phyloP scores from a whole-genome alignment of 2,113 vertebrate species.

The Galeopterus variegatus region DNA sequence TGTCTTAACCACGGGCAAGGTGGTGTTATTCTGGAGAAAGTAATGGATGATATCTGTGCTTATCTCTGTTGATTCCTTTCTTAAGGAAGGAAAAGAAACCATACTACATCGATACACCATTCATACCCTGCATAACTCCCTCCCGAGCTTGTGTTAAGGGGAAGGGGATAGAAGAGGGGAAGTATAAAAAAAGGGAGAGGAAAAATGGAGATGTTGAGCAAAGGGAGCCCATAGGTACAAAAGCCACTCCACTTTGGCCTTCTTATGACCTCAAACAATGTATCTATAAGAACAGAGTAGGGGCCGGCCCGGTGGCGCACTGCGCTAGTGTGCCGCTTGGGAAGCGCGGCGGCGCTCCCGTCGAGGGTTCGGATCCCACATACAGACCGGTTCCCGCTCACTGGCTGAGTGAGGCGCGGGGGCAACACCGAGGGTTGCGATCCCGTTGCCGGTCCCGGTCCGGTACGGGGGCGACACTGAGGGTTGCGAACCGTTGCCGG shows the following conservation, averaged over 20 bases:
- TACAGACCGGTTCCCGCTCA: too few relatives aligned
- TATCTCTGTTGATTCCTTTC: not conserved
- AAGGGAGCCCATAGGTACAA: not conserved
- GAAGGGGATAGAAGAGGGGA: not conserved
- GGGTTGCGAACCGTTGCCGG: too few relatives aligned
- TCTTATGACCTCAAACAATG: not conserved
- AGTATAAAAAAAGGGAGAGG: not conserved
- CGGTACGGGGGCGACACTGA: too few relatives aligned
- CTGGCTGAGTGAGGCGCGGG: too few relatives aligned
- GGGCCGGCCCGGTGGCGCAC: too few relatives aligned
- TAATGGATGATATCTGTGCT: fast-evolving
- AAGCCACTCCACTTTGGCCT: not conserved
- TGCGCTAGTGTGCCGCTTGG: too few relatives aligned
- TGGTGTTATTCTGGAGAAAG: not conserved
- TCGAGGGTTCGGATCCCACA: too few relatives aligned
- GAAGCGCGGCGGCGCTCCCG: too few relatives aligned
- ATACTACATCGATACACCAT: not conserved
- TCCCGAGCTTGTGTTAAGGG: not conserved
- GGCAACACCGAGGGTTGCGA: too few relatives aligned
- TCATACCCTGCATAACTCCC: fast-evolving
- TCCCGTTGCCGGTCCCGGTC: too few relatives aligned
- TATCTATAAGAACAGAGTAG: not conserved
- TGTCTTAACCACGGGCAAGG: fast-evolving
- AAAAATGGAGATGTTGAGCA: not conserved
- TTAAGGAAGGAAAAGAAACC: not conserved